phyloP scores from a whole-genome alignment of 2,888 invertebrate species.

The Oscheius sp. region DNA sequence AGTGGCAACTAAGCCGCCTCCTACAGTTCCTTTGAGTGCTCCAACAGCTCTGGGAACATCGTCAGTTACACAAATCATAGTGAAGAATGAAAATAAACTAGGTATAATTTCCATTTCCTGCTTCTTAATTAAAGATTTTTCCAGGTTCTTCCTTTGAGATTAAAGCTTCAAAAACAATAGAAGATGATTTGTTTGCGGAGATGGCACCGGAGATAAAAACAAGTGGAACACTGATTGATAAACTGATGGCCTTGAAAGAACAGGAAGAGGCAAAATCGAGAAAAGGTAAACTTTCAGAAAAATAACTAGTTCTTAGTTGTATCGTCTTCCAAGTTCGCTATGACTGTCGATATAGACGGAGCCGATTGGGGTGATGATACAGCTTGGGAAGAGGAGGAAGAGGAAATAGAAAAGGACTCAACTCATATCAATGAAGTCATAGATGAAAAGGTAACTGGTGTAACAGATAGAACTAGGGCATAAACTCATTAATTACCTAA shows the following conservation, averaged over 20 bases:
- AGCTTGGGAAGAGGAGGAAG: too few species aligned
- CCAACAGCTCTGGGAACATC: not conserved
- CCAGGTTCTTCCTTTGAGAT: constrained; percentile 16
- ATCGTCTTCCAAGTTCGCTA: constrained; percentile 21
- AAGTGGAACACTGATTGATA: constrained; percentile 27
- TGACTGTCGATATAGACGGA: not conserved
- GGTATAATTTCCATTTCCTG: not conserved
- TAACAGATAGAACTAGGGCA: not conserved
- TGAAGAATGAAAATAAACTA: constrained; percentile 10
- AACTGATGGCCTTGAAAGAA: constrained; percentile 21
- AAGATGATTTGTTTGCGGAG: constrained; percentile 36
- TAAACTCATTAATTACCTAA: too few species aligned
- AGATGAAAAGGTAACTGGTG: not conserved
- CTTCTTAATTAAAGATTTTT: not conserved
- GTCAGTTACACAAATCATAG: not conserved
- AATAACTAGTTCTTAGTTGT: not conserved
- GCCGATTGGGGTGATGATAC: constrained; percentile 18
- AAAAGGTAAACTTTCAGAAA: not conserved
- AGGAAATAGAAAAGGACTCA: too few species aligned
- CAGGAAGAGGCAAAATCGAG: not conserved
- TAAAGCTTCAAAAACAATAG: not conserved
- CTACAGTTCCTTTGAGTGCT: too few species aligned
- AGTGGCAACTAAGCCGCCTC: too few species aligned
- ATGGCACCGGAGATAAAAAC: constrained; percentile 36
- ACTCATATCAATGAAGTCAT: too few species aligned